phyloP scores from a whole-genome alignment of 2,888 invertebrate genomes.

The Poecilobothrus nobilitatus region DNA sequence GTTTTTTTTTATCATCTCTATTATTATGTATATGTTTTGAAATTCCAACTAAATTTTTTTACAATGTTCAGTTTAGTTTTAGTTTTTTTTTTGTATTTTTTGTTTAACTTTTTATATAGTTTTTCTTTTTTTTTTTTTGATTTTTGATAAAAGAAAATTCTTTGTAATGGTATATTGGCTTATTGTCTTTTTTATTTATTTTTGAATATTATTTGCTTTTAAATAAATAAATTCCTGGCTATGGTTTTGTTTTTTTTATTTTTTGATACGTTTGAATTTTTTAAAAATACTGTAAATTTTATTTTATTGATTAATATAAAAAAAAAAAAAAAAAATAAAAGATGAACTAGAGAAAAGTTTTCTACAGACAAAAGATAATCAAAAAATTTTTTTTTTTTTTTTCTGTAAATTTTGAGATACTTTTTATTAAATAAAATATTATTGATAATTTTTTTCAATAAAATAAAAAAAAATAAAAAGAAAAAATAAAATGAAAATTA shows the following conservation, averaged over 20 bases:
- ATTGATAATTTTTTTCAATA: too few species aligned
- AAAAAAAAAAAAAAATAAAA: too few species aligned
- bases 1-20: too few species aligned
- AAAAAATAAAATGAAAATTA: too few species aligned
- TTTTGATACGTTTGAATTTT: slow-evolving; percentile 7
- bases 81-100: not conserved
- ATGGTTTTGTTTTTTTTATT: slow-evolving; percentile 20
- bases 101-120: not conserved
- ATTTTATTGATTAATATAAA: slow-evolving; percentile 14
- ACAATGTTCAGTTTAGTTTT: not conserved
- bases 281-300: slow-evolving; percentile 23
- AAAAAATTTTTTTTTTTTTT: too few species aligned
- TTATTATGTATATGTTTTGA: too few species aligned
- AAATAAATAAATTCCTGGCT: slow-evolving; percentile 7
- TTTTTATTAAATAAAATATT: too few species aligned
- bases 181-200: slow-evolving; percentile 13
- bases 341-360: too few species aligned
- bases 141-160: not conserved
- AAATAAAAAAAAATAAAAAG: too few species aligned
- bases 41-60: too few species aligned
- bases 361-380: too few species aligned
- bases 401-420: too few species aligned
- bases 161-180: slow-evolving; percentile 12
- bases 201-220: slow-evolving; percentile 10
- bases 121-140: not conserved